phyloP scores from a whole-genome alignment of 2,797 vertebrate genomes.

The Smutsia temminckii region DNA sequence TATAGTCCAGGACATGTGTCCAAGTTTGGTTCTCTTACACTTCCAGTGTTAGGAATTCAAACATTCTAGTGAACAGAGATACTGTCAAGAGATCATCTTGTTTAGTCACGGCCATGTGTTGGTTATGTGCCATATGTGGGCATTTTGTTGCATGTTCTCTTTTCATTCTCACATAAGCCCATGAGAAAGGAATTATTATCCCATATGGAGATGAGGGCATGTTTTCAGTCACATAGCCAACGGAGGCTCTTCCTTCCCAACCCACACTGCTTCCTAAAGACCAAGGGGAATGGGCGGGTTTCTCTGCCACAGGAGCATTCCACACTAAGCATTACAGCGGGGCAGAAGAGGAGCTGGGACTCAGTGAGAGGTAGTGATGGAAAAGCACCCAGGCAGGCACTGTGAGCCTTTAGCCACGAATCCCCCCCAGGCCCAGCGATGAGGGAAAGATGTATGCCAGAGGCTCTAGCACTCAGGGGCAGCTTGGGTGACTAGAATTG shows the following conservation, averaged over 20 bases:
- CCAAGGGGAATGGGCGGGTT: background rate
- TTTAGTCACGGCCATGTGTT: background rate
- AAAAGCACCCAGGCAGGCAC: background rate
- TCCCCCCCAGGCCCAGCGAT: background rate
- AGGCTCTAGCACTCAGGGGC: background rate
- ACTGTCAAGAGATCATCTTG: background rate
- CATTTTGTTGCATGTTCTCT: fast-evolving
- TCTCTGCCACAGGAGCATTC: background rate
- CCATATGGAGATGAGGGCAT: background rate
- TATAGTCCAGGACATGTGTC: background rate
- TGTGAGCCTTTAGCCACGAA: background rate
- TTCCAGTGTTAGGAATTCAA: background rate
- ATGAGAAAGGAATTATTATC: background rate
- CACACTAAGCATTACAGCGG: no score
- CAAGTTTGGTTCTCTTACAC: background rate
- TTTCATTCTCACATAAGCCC: background rate
- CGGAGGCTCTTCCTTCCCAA: background rate
- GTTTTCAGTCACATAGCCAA: background rate
- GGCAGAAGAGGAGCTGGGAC: background rate
- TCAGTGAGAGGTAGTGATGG: background rate
- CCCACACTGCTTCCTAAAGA: background rate
- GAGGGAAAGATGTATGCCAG: background rate
- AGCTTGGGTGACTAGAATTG: no score
- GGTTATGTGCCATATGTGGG: background rate
- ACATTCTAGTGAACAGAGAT: background rate